A percentile compares a stretch with the other conserved stretches of the same genome.
Evolutionary conservation across 2,888 invertebrate genomes (phyloP).

Genomic region (Megastigmus dorsalis): DNA sequence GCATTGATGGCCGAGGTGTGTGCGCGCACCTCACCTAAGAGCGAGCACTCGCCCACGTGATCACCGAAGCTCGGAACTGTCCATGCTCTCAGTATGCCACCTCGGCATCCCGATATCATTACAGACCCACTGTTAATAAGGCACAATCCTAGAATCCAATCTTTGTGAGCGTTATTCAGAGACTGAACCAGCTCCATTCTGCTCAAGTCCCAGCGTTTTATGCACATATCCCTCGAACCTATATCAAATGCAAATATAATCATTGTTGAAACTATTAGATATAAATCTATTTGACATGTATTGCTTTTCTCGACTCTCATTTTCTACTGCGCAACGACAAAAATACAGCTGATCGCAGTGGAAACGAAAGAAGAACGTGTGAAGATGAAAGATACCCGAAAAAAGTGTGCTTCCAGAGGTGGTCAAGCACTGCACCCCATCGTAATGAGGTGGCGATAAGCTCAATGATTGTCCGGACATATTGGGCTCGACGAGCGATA

Average conservation of each 20-base stretch:
- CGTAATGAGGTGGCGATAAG: conserved; percentile 89
- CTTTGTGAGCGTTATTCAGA: conserved; percentile 89
- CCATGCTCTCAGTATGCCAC: conserved; percentile 87
- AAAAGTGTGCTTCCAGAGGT: conserved; percentile 82
- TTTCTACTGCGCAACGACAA: too few relatives aligned
- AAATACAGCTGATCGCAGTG: too few relatives aligned
- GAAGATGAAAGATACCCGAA: conserved; percentile 76
- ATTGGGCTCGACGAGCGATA: conserved; percentile 73
- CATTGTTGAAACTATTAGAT: background rate
- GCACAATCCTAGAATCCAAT: conserved; percentile 88
- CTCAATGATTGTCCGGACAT: conserved; percentile 76
- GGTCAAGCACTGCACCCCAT: conserved; percentile 89
- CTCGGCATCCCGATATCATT: conserved; percentile 85
- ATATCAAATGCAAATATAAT: too few relatives aligned
- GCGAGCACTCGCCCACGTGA: conserved; percentile 80
- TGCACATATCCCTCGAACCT: conserved; percentile 87
- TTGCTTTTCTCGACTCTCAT: too few relatives aligned
- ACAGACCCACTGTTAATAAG: conserved; percentile 76
- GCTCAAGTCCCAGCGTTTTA: conserved; percentile 88
- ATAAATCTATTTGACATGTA: background rate
- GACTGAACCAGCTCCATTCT: conserved; percentile 79
- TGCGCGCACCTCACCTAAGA: conserved; percentile 81
- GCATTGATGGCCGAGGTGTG: conserved; percentile 82
- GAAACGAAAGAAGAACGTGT: too few relatives aligned
- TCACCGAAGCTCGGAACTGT: conserved; percentile 67